phyloP scores from a whole-genome alignment of 2,113 vertebrate genomes.

The Megalops atlanticus region DNA sequence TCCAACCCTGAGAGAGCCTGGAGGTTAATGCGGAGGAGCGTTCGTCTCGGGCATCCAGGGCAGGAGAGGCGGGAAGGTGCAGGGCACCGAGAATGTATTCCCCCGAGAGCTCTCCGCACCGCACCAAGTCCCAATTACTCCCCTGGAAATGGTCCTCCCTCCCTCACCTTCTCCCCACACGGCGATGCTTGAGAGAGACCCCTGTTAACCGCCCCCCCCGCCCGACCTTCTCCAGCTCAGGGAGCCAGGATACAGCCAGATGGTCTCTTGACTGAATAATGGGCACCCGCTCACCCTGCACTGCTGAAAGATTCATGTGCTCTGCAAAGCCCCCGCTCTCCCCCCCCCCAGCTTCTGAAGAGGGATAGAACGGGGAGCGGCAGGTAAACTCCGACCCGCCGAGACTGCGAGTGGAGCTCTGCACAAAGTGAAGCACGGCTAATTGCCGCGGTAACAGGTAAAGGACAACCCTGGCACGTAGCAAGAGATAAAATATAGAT shows the following conservation, averaged over 20 bases:
- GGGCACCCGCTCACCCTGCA: slow-evolving; percentile 19
- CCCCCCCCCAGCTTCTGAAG: not conserved
- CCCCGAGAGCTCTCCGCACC: not conserved
- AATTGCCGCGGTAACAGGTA: slow-evolving; percentile 27
- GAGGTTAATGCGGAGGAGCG: not conserved
- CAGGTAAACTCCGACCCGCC: slow-evolving; percentile 13
- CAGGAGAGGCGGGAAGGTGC: not conserved
- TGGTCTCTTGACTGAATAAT: slow-evolving; percentile 13
- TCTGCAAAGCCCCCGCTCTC: not conserved
- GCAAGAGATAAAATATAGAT: slow-evolving; percentile 14
- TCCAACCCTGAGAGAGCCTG: not conserved
- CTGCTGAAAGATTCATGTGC: slow-evolving; percentile 30
- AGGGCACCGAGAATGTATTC: not conserved
- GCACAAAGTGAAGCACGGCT: not conserved
- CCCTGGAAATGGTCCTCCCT: not conserved
- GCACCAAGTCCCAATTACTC: not conserved
- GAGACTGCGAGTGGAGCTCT: not conserved
- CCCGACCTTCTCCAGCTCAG: not conserved
- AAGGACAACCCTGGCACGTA: not conserved
- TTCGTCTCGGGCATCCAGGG: not conserved
- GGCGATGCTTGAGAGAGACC: not conserved
- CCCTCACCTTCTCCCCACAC: not conserved
- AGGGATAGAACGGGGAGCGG: not conserved
- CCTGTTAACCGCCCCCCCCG: not conserved
- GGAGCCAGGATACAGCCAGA: not conserved